Evolutionary conservation across 2,113 vertebrate genomes (phyloP), one percentile per base, ranked within the genome.

Genomic region (Sceloporus tristichus): DNA sequence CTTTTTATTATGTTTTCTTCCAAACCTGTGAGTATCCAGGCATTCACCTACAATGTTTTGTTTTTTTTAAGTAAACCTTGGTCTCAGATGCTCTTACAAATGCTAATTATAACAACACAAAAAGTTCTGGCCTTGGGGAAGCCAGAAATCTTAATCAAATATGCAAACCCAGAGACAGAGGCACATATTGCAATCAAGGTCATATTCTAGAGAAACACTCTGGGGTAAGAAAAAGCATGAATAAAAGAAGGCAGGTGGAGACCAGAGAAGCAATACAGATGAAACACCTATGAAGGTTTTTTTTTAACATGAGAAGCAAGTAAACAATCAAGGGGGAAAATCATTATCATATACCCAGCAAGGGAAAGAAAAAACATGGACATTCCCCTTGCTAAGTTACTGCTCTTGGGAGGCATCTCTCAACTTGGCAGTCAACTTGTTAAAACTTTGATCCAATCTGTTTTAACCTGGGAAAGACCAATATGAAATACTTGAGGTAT

Each of bases 151-250:
- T 77, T 82, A 82, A 88, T 88, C 40, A 88, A 68, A 77, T 77
- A 83, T 88, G 71, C 80, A 76, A 83, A 88, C 71, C 71, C 29
- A 87, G 87, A 76, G 86, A 40, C 73, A 77, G 62, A 48, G 23
- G 29, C n/a, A 53, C 82, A 40, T 76, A 34, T 66, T 68, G 71
- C 74, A 83, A 83, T 42, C 80, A 88, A 88, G 73, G 80, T 83
- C 74, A 88, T 80, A 80, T 54, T 73, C 85, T 54, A 73, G 77
- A 34, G 40, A 77, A 40, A 82, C 13, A 1, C 56, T 68, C 71
- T n/a, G 34, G 80, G 65, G 59, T 68, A 82, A 82, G 7, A 8
- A 48, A 34, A 81, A 38, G 25, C 85, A 88, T 76, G 79, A 88
- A 88, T 82, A 83, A 83, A 88, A 88, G 59, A 87, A 87, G 56